Percentiles rank a stretch among this genome's conserved stretches.
Evolutionary conservation across 2,113 vertebrate genomes (phyloP).

Genomic region (Tachysurus vachellii): DNA sequence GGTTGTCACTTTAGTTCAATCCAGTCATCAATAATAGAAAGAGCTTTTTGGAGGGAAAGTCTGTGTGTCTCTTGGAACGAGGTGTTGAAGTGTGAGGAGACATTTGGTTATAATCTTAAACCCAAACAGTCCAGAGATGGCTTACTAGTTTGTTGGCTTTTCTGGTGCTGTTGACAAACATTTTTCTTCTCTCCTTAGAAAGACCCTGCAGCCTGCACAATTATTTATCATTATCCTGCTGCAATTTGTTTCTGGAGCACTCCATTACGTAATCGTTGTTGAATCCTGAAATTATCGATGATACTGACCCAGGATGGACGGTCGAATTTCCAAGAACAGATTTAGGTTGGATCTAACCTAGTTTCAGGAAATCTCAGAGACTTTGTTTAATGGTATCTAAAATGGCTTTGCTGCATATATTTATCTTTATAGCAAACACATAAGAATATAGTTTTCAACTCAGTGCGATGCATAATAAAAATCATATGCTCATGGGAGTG

Average conservation of each 20-base stretch:
- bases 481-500: conserved; percentile 5
- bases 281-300: background rate
- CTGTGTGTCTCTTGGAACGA: background rate
- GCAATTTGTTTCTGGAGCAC: background rate
- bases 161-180: background rate
- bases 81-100: background rate
- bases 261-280: conserved; percentile 22
- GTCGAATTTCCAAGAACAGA: background rate
- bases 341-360: background rate
- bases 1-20: background rate
- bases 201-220: background rate
- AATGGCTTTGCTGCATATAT: background rate
- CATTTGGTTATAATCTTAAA: background rate
- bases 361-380: conserved; percentile 4
- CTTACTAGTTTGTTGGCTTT: background rate
- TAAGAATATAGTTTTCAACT: background rate
- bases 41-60: background rate
- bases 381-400: background rate
- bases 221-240: background rate
- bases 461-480: background rate
- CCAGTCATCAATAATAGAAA: background rate
- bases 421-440: background rate
- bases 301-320: background rate
- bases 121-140: background rate
- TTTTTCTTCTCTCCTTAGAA: background rate